These are phyloP conservation scores for Boleophthalmus pectinirostris DNA, from an alignment of 2,113 vertebrate genomes.

Conservation along the genomic window DNA sequence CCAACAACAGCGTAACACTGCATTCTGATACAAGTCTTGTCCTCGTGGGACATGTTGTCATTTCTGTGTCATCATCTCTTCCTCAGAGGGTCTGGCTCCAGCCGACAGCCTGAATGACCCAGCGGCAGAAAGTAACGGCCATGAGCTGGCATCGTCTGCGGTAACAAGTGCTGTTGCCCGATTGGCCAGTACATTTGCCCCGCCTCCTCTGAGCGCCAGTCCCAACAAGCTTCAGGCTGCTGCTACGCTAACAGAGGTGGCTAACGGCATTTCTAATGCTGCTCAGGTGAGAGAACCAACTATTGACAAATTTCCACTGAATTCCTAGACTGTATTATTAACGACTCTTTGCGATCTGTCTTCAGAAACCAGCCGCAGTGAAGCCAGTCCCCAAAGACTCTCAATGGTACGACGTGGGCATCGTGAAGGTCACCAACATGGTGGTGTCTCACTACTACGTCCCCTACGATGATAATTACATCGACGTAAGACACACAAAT, in stretches of 20 bases:
- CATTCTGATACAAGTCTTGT: not conserved
- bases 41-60: too few relatives aligned
- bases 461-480: constrained; percentile 50
- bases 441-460: constrained; percentile 85
- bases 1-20: too few relatives aligned
- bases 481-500: constrained; percentile 17
- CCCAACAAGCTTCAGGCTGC: constrained; percentile 76
- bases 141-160: constrained; percentile 72
- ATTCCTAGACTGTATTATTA: not conserved
- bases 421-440: constrained; percentile 85
- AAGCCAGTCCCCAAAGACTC: constrained; percentile 77
- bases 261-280: constrained; percentile 78
- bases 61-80: not conserved
- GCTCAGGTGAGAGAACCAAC: constrained; percentile 17
- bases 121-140: constrained; percentile 80
- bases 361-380: constrained; percentile 71
- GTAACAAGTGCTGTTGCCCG: constrained; percentile 72
- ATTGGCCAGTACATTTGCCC: constrained; percentile 80
- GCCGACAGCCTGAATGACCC: constrained; percentile 88
- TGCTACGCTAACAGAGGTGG: constrained; percentile 71
- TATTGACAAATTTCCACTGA: not conserved
- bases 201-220: constrained; percentile 64
- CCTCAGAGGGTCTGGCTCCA: constrained; percentile 82
- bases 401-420: constrained; percentile 85
- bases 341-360: not conserved